A percentile compares a stretch with the other conserved stretches of the same genome.
Conservation (phyloP, 2,888 invertebrate genomes). For the Ectropis crepuscularia region DNA sequence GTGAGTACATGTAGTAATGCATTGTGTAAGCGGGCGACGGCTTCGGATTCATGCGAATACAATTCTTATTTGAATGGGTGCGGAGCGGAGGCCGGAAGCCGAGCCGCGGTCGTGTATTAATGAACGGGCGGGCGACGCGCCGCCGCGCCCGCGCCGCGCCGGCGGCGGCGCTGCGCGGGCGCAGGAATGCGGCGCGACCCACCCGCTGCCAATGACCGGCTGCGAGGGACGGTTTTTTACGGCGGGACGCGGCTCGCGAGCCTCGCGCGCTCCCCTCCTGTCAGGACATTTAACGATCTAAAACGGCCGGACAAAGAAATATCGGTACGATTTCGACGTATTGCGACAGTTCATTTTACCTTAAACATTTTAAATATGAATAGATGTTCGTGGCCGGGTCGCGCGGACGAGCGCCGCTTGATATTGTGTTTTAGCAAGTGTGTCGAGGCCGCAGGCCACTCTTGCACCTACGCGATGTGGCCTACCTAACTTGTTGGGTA, state of each 20-base stretch:
- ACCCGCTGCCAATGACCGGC: conserved; percentile 83
- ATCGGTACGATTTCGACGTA: conserved; percentile 42
- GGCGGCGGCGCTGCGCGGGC: conserved; percentile 63
- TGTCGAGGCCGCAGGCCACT: conserved; percentile 63
- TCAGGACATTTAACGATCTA: conserved; percentile 67
- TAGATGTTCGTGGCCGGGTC: conserved; percentile 22
- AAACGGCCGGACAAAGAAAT: conserved; percentile 60
- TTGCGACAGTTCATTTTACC: conserved; percentile 19
- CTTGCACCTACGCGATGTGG: conserved; percentile 47
- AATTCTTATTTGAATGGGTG: conserved; percentile 73
- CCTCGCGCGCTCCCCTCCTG: conserved; percentile 71
- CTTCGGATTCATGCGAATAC: conserved; percentile 67
- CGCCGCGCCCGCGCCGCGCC: conserved; percentile 48
- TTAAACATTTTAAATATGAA: conserved; percentile 12
- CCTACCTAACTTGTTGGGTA: conserved; percentile 34
- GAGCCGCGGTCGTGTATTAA: conserved; percentile 76
- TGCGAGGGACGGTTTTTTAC: conserved; percentile 78
- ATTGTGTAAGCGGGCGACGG: conserved; percentile 58
- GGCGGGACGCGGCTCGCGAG: conserved; percentile 56
- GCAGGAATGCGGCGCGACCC: conserved; percentile 81
- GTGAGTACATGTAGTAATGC: conserved; percentile 54
- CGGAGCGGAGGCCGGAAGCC: conserved; percentile 71
- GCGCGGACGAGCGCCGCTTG: conserved; percentile 40
- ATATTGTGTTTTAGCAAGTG: conserved; percentile 54
- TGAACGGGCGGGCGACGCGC: conserved; percentile 61